These are phyloP conservation scores for Ameiurus melas DNA, from an alignment of 2,113 vertebrate species.

Conservation along the genomic window DNA sequence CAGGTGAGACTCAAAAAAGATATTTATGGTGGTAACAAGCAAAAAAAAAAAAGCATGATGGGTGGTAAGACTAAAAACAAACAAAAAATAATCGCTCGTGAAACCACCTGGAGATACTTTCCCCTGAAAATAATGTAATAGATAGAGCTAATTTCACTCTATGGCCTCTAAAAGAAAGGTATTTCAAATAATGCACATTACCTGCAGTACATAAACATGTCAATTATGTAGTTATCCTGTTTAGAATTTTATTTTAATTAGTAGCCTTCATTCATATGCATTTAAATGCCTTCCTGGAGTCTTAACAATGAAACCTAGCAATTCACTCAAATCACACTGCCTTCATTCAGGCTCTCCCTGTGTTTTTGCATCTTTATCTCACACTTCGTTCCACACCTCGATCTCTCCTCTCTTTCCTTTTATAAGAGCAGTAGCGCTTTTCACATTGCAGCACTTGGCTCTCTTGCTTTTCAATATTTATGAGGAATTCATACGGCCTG, in stretches of 20 bases:
- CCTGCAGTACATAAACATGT: neutral
- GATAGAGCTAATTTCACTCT: neutral
- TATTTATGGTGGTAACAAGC: too few species aligned
- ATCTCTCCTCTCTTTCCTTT: slow-evolving; percentile 23
- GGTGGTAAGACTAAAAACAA: neutral
- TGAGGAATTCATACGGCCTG: slow-evolving; percentile 70
- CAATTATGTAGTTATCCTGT: neutral
- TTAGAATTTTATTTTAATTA: neutral
- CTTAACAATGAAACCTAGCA: neutral
- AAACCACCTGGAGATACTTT: neutral
- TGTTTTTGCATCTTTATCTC: neutral
- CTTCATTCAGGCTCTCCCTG: slow-evolving; percentile 10
- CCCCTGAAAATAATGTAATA: neutral
- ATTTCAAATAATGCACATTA: neutral
- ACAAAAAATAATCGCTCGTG: too few species aligned
- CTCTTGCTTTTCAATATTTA: slow-evolving; percentile 69
- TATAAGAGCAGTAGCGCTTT: slow-evolving; percentile 28
- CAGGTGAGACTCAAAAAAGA: too few species aligned
- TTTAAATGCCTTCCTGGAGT: neutral
- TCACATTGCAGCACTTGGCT: slow-evolving; percentile 41
- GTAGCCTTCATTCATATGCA: neutral
- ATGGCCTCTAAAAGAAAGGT: neutral
- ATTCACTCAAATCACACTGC: neutral
- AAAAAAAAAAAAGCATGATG: too few species aligned
- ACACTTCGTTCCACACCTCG: neutral